Conservation (phyloP, 2,888 invertebrate genomes). For the Idaea straminata region DNA sequence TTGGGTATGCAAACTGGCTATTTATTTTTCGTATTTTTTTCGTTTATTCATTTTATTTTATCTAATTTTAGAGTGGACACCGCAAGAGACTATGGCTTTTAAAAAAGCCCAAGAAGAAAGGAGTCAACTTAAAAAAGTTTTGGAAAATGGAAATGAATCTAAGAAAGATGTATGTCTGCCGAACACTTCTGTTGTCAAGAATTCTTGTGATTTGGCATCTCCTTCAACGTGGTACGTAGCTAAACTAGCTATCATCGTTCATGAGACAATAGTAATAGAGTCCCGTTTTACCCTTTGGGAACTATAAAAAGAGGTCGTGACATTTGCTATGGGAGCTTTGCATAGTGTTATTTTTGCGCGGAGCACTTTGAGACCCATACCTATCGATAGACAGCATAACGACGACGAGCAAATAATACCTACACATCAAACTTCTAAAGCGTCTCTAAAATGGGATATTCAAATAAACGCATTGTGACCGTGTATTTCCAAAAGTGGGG, state of each 20-base stretch:
- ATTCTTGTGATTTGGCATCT: constrained; percentile 41
- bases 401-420: no score
- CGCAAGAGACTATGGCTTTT: constrained; percentile 62
- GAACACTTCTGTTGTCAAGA: constrained; percentile 48
- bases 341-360: no score
- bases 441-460: no score
- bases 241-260: background rate
- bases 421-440: no score
- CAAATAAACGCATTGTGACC: no score
- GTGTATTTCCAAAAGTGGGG: no score
- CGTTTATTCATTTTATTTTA: background rate
- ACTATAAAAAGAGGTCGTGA: no score
- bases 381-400: no score
- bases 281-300: no score
- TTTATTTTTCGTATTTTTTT: constrained; percentile 8
- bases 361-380: no score
- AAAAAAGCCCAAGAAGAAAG: constrained; percentile 66
- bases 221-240: constrained; percentile 45
- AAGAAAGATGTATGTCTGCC: constrained; percentile 38
- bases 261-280: no score
- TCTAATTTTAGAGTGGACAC: constrained; percentile 57
- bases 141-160: constrained; percentile 31
- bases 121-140: constrained; percentile 39
- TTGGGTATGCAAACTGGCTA: constrained; percentile 47
- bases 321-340: no score